Conservation (phyloP, 2,113 vertebrate species). For the Chaenogobius annularis region DNA sequence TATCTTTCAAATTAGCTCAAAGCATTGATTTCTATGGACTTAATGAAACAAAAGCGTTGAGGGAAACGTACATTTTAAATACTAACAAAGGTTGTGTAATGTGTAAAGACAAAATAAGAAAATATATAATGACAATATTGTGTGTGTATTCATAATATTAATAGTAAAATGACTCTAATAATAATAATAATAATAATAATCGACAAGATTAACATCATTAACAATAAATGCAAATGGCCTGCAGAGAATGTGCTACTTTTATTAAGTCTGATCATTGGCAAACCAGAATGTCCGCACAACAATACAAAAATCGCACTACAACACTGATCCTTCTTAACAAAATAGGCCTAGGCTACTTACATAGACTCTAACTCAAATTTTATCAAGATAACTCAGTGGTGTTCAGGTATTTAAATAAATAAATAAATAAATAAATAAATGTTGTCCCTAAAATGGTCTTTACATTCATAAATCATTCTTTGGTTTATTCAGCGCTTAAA, state of each 20-base stretch:
- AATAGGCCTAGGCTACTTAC: not conserved
- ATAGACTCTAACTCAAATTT: conserved; percentile 12
- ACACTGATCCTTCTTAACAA: conserved; percentile 27
- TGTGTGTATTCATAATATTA: too few relatives aligned
- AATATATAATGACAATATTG: too few relatives aligned
- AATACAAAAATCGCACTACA: conserved; percentile 63
- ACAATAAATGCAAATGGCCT: not conserved
- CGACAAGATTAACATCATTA: too few relatives aligned
- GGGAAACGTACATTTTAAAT: too few relatives aligned
- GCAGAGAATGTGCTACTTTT: conserved; percentile 30
- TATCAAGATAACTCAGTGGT: conserved; percentile 6
- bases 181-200: too few relatives aligned
- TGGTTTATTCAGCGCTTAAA: conserved; percentile 30
- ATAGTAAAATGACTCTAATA: too few relatives aligned
- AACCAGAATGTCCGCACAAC: conserved; percentile 51
- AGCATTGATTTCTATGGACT: not conserved
- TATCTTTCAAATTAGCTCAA: not conserved
- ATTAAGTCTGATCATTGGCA: conserved; percentile 32
- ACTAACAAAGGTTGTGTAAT: too few relatives aligned
- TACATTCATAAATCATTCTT: conserved; percentile 10
- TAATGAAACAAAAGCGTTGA: not conserved
- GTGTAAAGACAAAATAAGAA: too few relatives aligned
- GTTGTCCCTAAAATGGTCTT: not conserved
- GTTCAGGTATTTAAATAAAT: conserved; percentile 22
- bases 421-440: conserved; percentile 25